Evolutionary conservation across 2,113 vertebrate species (phyloP).

Genomic region (Bagarius yarrelli): DNA sequence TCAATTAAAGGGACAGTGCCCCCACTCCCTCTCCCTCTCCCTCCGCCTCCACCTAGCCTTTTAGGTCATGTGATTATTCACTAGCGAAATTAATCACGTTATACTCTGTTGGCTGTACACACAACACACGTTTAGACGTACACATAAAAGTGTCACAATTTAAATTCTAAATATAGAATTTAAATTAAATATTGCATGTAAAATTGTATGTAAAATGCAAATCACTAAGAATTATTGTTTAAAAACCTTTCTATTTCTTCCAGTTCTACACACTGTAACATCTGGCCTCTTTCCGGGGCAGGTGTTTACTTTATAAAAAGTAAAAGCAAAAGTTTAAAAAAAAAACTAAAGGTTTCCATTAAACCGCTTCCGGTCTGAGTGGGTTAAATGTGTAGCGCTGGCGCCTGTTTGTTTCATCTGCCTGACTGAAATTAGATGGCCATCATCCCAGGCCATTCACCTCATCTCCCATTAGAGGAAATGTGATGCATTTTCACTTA

Average conservation of each 20-base stretch:
- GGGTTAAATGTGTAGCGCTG: constrained; percentile 44
- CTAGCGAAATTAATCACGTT: constrained; percentile 81
- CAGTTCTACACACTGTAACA: too few relatives aligned
- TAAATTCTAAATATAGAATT: too few relatives aligned
- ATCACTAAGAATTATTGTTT: not conserved
- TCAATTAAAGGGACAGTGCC: constrained; percentile 98
- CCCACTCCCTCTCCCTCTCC: constrained; percentile 73
- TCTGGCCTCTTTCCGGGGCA: not conserved
- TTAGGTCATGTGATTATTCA: constrained; percentile 90
- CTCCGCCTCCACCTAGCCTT: constrained; percentile 73
- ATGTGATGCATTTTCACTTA: constrained; percentile 57
- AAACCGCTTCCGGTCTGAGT: not conserved
- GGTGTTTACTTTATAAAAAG: not conserved
- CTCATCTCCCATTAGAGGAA: constrained; percentile 58
- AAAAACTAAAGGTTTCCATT: not conserved
- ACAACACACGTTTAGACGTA: constrained; percentile 57
- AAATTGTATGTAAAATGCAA: not conserved
- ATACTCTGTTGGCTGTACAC: constrained; percentile 58
- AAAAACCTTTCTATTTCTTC: not conserved
- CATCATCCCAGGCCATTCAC: constrained; percentile 55
- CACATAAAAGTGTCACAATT: too few relatives aligned
- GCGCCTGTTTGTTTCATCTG: constrained; percentile 18
- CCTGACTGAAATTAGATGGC: constrained; percentile 57
- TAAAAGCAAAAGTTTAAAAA: not conserved
- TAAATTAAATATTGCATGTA: too few relatives aligned